Conservation (phyloP, 2,888 invertebrate genomes). For the Pimpla rufipes region DNA sequence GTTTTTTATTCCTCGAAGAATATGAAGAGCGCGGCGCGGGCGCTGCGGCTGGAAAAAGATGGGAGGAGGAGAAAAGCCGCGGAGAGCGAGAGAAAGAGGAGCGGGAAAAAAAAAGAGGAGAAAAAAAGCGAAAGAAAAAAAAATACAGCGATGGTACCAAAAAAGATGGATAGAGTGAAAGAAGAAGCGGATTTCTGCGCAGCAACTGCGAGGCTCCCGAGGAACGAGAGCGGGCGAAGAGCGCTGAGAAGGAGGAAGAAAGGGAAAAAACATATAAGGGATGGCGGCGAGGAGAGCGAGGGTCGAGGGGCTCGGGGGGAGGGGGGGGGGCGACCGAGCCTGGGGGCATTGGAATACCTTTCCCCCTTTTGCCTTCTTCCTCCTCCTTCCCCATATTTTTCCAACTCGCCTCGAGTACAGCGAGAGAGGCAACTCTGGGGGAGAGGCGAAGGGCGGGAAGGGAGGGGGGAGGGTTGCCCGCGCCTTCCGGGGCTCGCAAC, state of each 20-base stretch:
- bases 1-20: constrained; percentile 59
- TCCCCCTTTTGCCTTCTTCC: constrained; percentile 61
- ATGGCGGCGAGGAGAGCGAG: constrained; percentile 38
- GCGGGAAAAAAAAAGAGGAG: constrained; percentile 26
- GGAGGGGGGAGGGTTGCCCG: constrained; percentile 62
- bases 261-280: constrained; percentile 70
- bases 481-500: constrained; percentile 50
- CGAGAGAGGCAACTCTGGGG: constrained; percentile 57
- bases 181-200: constrained; percentile 64
- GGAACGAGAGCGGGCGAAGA: constrained; percentile 28
- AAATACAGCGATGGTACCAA: constrained; percentile 62
- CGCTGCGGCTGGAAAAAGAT: constrained; percentile 44
- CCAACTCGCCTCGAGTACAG: constrained; percentile 62
- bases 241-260: constrained; percentile 61
- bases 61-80: constrained; percentile 54
- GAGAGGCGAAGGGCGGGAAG: constrained; percentile 44
- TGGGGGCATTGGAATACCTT: constrained; percentile 78
- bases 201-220: constrained; percentile 50
- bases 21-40: constrained; percentile 49
- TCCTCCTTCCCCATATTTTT: constrained; percentile 56
- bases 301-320: constrained; percentile 65
- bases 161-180: constrained; percentile 72
- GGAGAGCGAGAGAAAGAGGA: constrained; percentile 38
- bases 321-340: constrained; percentile 69
- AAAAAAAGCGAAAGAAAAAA: constrained; percentile 52